phyloP scores from a whole-genome alignment of 2,113 vertebrate species.

The Rhynchopsitta pachyrhyncha region DNA sequence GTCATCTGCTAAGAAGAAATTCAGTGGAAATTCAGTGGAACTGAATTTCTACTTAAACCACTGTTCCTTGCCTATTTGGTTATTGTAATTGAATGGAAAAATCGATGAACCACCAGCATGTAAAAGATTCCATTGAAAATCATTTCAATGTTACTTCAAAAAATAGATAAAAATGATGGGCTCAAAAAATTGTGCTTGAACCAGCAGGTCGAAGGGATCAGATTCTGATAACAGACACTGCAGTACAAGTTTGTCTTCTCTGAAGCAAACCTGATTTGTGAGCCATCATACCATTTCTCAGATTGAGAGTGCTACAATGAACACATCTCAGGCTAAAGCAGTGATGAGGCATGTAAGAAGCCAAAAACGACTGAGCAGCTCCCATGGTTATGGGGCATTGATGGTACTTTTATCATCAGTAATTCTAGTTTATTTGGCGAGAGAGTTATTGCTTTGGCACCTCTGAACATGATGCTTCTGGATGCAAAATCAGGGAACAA shows the following conservation, averaged over 20 bases:
- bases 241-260: not conserved
- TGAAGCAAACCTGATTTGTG: not conserved
- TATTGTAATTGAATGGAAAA: not conserved
- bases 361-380: not conserved
- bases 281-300: not conserved
- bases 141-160: not conserved
- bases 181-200: not conserved
- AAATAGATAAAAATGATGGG: not conserved
- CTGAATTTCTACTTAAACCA: not conserved
- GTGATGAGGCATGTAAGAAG: not conserved
- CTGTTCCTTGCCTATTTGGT: not conserved
- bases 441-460: not conserved
- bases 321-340: not conserved
- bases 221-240: not conserved
- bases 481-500: not conserved
- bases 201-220: not conserved
- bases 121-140: not conserved
- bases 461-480: not conserved
- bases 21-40: not conserved
- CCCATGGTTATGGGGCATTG: fast-evolving
- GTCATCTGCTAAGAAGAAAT: not conserved
- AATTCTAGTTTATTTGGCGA: not conserved
- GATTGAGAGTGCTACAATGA: not conserved
- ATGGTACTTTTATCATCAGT: not conserved
- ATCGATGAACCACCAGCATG: not conserved